A percentile compares a stretch with the other conserved stretches of the same genome.
phyloP scores from a whole-genome alignment of 2,888 invertebrate genomes.

The Luperina testacea region DNA sequence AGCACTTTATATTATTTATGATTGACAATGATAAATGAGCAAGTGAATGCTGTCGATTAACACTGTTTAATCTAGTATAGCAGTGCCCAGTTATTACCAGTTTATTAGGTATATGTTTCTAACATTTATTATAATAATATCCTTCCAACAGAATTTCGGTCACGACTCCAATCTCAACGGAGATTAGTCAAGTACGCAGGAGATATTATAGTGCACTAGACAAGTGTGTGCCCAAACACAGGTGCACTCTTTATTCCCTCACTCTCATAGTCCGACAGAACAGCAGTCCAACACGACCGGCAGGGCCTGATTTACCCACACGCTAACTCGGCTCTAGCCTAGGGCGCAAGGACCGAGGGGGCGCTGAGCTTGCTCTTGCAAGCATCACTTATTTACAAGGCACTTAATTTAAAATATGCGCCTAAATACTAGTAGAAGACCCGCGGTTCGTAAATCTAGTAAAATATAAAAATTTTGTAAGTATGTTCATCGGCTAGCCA shows the following conservation, averaged over 20 bases:
- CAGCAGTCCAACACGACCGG: background rate
- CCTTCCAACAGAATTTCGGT: background rate
- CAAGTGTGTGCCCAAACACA: background rate
- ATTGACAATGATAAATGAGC: slow-evolving; percentile 40
- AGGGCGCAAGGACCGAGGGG: too few relatives aligned
- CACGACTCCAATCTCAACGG: background rate
- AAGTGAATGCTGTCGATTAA: slow-evolving; percentile 29
- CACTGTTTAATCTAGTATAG: slow-evolving; percentile 20
- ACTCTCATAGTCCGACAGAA: background rate
- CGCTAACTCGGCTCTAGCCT: too few relatives aligned
- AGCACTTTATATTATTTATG: slow-evolving; percentile 32
- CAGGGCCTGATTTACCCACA: too few relatives aligned
- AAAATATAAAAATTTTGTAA: too few relatives aligned
- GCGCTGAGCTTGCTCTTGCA: too few relatives aligned
- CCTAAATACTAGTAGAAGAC: too few relatives aligned
- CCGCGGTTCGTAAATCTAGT: too few relatives aligned
- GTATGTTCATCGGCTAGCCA: too few relatives aligned
- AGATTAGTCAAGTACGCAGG: background rate
- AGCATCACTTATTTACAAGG: too few relatives aligned
- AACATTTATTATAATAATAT: slow-evolving; percentile 1
- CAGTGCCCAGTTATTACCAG: background rate
- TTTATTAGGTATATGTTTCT: background rate
- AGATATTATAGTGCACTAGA: background rate
- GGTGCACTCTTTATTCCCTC: background rate
- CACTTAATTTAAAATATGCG: too few relatives aligned